Percentiles rank a stretch among this genome's conserved stretches.
Conservation (phyloP, 2,797 vertebrate species). For the Alcedo atthis region DNA sequence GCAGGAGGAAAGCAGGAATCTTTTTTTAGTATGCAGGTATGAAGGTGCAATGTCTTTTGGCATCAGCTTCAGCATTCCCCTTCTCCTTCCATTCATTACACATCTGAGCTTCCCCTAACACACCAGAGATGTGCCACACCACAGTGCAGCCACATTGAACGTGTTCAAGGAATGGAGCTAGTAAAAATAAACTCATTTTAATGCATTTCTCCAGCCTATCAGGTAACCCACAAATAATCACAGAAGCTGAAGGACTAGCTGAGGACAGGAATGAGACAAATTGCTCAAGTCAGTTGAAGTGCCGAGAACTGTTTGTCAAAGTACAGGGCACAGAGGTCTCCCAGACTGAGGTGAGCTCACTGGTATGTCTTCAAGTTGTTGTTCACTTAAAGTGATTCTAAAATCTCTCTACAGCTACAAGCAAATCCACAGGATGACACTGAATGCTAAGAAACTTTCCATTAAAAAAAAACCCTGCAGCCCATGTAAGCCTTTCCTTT, state of each 20-base stretch:
- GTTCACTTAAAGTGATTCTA: neutral
- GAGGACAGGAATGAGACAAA: neutral
- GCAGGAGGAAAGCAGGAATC: neutral
- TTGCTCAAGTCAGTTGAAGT: neutral
- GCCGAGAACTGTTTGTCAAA: neutral
- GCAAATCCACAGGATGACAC: neutral
- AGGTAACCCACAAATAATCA: neutral
- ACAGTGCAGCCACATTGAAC: neutral
- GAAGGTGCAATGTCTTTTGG: neutral
- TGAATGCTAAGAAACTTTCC: neutral
- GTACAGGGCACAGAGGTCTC: neutral
- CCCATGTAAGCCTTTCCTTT: neutral
- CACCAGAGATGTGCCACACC: accelerated
- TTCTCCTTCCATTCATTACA: neutral
- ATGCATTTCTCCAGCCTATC: neutral
- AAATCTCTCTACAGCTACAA: neutral
- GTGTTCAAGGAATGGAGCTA: neutral
- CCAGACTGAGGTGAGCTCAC: neutral
- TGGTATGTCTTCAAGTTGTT: neutral
- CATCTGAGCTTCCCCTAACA: neutral
- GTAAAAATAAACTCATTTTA: neutral
- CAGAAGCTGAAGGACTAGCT: neutral
- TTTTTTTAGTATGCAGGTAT: neutral
- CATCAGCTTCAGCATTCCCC: neutral
- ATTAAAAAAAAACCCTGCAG: neutral